These are phyloP conservation scores for Eulemur rubriventer DNA, from an alignment of 2,797 vertebrate genomes.

Conservation along the genomic window DNA sequence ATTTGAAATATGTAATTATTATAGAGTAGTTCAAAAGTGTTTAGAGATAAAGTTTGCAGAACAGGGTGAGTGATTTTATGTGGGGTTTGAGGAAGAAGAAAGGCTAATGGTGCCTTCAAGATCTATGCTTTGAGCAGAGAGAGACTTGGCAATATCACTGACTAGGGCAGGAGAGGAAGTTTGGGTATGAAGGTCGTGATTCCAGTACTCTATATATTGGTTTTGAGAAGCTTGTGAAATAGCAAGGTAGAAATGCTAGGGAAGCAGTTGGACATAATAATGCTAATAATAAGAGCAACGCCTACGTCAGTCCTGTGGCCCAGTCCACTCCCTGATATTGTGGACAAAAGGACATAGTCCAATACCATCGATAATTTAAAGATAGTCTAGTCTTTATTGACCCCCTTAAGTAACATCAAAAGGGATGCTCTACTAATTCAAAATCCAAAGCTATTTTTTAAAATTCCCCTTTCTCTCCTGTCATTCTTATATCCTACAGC, in stretches of 20 bases:
- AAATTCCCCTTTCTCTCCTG: neutral
- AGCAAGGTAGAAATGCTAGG: neutral
- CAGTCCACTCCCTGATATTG: neutral
- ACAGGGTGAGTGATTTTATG: neutral
- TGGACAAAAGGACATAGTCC: neutral
- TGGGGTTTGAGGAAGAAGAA: neutral
- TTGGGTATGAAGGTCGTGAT: neutral
- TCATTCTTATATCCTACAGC: neutral
- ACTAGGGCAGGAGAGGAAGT: neutral
- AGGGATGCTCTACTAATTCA: neutral
- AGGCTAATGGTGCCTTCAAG: neutral
- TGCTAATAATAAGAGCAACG: neutral
- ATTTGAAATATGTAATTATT: neutral
- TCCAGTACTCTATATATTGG: neutral
- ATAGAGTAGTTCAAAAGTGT: neutral
- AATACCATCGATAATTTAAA: neutral
- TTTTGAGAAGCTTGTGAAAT: neutral
- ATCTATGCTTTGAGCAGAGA: neutral
- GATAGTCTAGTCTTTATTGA: neutral
- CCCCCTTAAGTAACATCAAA: neutral
- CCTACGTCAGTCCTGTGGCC: neutral
- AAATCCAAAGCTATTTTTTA: neutral
- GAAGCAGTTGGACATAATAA: neutral
- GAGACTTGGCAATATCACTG: neutral
- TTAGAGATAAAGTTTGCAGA: neutral